Evolutionary conservation across 35 echinoderm and acorn worm species (phyloP), one percentile per base, ranked within the genome.

Genomic region (Ptychodera flava): DNA sequence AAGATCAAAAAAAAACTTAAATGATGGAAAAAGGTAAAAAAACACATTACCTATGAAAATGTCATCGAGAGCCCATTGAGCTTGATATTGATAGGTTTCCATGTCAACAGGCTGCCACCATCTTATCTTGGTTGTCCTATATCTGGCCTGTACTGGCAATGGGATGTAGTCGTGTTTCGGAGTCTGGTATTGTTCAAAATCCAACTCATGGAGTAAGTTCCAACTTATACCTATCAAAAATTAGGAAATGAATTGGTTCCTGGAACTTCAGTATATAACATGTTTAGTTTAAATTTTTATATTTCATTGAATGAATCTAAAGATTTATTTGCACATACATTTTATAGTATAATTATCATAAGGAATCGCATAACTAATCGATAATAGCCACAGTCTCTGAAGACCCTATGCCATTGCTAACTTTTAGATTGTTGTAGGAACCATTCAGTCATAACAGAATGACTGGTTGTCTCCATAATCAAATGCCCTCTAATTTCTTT

Each of bases 41-140:
- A n/a, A n/a, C n/a, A n/a, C n/a, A n/a, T 84, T 88, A 93, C 95
- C 95, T 32, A 97, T 93, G 29, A 87, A 89, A 64, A 97, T 81
- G 76, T 93, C 81, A 86, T 97, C 95, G 29, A 97, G 32, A 30
- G 95, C 95, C 95, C 92, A 97, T 33, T 97, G 95, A 78, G 90
- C 92, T 36, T 86, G 90, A 14, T 77, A 37, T 35, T 16, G 79
- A 16, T 35, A 45, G 22, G 78, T 32, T 27, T 64, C 78, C 78
- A 91, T 38, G 45, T 64, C 45, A 64, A 64, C 45, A 1, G 92
- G 95, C 35, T 93, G 92, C 95, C 95, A 97, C 95, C 95, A 97
- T 35, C 92, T 86, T 29, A 97, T 38, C 75, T 80, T 85, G 0
- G 95, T 93, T 1, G 95, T 79, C 16, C 80, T 52, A 30, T 79